Percentiles rank a stretch among this genome's conserved stretches.
These are phyloP conservation scores for Montipora capitata DNA, from an alignment of 92 coral and sea anemone genomes.

Conservation along the genomic window DNA sequence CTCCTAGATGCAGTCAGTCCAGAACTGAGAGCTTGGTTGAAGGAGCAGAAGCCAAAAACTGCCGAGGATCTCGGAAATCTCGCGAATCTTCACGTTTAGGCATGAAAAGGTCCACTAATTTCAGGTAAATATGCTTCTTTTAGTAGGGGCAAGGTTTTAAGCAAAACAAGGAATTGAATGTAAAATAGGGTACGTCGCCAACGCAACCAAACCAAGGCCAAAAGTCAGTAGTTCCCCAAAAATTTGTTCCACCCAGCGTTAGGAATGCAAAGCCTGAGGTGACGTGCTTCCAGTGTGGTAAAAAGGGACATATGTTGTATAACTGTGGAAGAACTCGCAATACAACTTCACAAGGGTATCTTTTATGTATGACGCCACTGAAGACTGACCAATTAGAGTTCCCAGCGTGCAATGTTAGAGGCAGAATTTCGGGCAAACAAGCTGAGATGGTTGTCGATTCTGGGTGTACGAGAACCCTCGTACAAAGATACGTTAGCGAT, in stretches of 20 bases:
- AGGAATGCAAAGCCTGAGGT: neutral
- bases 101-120: constrained; percentile 63
- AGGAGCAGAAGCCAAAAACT: constrained; percentile 57
- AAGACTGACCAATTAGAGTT: neutral
- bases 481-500: too few species aligned
- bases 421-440: too few species aligned
- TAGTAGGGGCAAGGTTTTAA: constrained; percentile 27
- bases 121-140: too few species aligned
- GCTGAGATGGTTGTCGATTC: too few species aligned
- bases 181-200: neutral
- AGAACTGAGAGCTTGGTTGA: constrained; percentile 73
- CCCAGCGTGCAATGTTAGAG: neutral
- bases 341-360: neutral
- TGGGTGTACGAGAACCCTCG: too few species aligned
- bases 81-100: constrained; percentile 61
- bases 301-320: neutral
- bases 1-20: constrained; percentile 71
- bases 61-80: constrained; percentile 55
- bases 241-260: too few species aligned
- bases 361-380: constrained; percentile 8
- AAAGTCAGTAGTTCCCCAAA: too few species aligned
- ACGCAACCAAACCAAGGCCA: neutral
- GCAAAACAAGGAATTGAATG: neutral
- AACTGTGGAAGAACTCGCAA: neutral
- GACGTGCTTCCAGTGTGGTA: neutral